Conservation (phyloP, 2,888 invertebrate genomes). For the Nycteola revayana region DNA sequence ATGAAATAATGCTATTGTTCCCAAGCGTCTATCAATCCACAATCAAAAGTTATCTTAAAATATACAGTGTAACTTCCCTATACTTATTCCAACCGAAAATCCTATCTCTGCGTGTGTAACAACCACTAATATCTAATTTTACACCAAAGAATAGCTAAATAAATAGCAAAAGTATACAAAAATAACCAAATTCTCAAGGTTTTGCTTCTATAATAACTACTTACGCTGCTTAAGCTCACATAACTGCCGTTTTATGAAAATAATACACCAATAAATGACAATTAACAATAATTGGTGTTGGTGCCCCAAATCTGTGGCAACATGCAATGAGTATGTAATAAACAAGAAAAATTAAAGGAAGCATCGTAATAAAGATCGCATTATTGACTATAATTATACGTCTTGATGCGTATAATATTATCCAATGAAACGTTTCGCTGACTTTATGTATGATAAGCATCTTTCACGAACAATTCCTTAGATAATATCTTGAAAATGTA, state of each 20-base stretch:
- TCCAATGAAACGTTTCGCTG: constrained; percentile 43
- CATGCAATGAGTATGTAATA: constrained; percentile 14
- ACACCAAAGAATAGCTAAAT: too few species aligned
- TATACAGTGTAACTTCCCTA: too few species aligned
- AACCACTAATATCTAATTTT: too few species aligned
- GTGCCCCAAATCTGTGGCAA: constrained; percentile 1
- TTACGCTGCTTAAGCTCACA: constrained; percentile 13
- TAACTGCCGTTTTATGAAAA: constrained; percentile 18
- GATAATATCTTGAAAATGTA: constrained; percentile 36
- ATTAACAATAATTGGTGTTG: constrained; percentile 24
- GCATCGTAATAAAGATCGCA: constrained; percentile 48
- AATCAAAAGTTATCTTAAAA: too few species aligned
- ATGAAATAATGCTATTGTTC: too few species aligned
- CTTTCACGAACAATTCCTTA: constrained; percentile 31
- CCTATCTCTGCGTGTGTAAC: too few species aligned
- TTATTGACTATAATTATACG: constrained; percentile 53
- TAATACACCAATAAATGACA: constrained; percentile 26
- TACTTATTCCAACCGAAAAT: too few species aligned
- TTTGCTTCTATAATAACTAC: constrained; percentile 21
- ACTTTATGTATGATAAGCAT: constrained; percentile 36
- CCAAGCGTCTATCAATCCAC: too few species aligned
- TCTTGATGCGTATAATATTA: constrained; percentile 21
- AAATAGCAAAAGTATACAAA: too few species aligned
- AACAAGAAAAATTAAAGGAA: constrained; percentile 27
- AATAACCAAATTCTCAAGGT: constrained; percentile 15